Evolutionary conservation across 1,140 invertebrate genomes (phyloP).

Genomic region (Drosophila athabasca): DNA sequence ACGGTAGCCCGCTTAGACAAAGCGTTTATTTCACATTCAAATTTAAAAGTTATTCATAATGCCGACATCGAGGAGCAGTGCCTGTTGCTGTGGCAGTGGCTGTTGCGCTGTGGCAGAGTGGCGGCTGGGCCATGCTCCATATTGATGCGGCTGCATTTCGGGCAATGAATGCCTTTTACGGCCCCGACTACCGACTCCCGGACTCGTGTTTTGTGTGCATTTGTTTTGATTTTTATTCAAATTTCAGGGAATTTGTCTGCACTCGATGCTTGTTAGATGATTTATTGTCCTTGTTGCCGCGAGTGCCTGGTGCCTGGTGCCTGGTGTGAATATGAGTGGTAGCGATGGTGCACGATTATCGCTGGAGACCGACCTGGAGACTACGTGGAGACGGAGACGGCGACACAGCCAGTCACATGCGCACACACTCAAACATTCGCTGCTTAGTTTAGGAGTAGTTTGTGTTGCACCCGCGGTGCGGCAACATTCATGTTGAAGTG

Average conservation of each 20-base stretch:
- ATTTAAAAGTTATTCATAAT: conserved; percentile 82
- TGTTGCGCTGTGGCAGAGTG: conserved; percentile 13
- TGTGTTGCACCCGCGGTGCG: conserved; percentile 62
- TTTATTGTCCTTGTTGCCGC: conserved; percentile 74
- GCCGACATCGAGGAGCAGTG: conserved; percentile 48
- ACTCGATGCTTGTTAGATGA: conserved; percentile 65
- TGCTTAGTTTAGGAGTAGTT: conserved; percentile 10
- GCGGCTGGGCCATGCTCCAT: conserved; percentile 68
- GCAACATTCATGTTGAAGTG: conserved; percentile 71
- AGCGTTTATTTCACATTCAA: conserved; percentile 82
- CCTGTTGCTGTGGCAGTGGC: conserved; percentile 14
- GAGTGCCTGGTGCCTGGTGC: too few species aligned
- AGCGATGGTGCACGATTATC: conserved; percentile 70
- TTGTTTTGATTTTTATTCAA: conserved; percentile 76
- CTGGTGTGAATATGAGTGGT: conserved; percentile 77
- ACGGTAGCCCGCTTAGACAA: conserved; percentile 78
- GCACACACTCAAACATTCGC: too few species aligned
- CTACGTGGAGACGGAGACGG: too few species aligned
- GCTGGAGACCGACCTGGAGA: background rate
- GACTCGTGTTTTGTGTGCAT: conserved; percentile 65
- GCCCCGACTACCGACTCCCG: conserved; percentile 18
- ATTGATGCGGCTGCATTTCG: conserved; percentile 71
- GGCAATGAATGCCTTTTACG: conserved; percentile 54
- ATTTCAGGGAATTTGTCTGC: conserved; percentile 77
- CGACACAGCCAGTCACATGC: background rate